A percentile compares a stretch with the other conserved stretches of the same genome.
phyloP scores from a whole-genome alignment of 2,113 vertebrate genomes.

The Thamnophis sirtalis region DNA sequence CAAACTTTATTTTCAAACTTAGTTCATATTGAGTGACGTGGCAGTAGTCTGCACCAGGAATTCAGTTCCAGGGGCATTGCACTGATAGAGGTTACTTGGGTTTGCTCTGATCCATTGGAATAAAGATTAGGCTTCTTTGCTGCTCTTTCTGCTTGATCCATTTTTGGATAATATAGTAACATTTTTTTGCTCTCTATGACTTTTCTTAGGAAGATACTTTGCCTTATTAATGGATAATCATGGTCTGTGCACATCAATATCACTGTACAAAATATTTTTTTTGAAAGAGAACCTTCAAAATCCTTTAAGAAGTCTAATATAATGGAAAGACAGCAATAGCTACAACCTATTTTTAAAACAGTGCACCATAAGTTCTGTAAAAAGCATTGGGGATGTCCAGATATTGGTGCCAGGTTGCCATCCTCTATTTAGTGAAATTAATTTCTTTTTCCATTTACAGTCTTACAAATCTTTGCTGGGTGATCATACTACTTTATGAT shows the following conservation, averaged over 20 bases:
- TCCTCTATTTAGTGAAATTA: neutral
- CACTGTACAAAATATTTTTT: neutral
- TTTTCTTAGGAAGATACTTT: neutral
- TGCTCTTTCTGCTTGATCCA: neutral
- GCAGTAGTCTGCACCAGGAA: neutral
- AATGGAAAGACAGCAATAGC: neutral
- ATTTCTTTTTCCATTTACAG: conserved; percentile 6
- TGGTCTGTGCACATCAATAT: neutral
- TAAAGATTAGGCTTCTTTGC: neutral
- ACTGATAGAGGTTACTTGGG: neutral
- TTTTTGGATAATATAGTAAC: neutral
- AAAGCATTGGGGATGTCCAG: neutral
- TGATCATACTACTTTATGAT: neutral
- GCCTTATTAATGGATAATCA: neutral
- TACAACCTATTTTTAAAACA: conserved; percentile 12
- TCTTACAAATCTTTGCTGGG: conserved; percentile 18
- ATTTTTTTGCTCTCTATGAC: neutral
- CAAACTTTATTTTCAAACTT: neutral
- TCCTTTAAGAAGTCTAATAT: neutral
- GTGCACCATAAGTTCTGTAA: neutral
- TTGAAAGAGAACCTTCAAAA: neutral
- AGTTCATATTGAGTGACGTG: neutral
- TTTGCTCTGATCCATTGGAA: neutral
- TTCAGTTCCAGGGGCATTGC: neutral
- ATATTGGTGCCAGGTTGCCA: neutral